Percentiles rank a stretch among this genome's conserved stretches.
These are phyloP conservation scores for Yponomeuta evonymella DNA, from an alignment of 2,888 invertebrate genomes.

Conservation along the genomic window DNA sequence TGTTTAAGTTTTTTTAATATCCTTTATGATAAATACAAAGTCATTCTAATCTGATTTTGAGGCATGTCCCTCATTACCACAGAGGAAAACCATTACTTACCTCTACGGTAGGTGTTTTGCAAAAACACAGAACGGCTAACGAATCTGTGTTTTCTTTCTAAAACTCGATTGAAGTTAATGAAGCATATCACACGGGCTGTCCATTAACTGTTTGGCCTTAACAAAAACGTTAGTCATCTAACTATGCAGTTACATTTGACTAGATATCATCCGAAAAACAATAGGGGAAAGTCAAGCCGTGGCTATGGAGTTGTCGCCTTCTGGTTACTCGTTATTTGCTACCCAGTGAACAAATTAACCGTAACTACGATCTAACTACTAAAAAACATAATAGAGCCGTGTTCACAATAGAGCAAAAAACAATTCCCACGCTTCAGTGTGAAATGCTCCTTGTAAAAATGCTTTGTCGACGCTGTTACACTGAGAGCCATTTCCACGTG, in stretches of 20 bases:
- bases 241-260: not conserved
- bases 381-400: constrained; percentile 4
- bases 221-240: not conserved
- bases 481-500: constrained; percentile 3
- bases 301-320: not conserved
- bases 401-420: constrained; percentile 11
- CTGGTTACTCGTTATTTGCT: not conserved
- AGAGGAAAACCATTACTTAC: too few species aligned
- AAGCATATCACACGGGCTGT: too few species aligned
- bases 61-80: too few species aligned
- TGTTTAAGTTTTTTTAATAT: too few species aligned
- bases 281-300: not conserved
- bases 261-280: constrained; percentile 1
- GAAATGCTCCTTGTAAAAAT: constrained; percentile 3
- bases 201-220: too few species aligned
- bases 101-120: too few species aligned
- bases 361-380: not conserved
- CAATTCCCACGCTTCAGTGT: constrained; percentile 10
- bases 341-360: constrained; percentile 6
- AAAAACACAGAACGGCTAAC: too few species aligned
- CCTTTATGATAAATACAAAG: too few species aligned
- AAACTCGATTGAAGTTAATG: too few species aligned
- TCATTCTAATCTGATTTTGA: too few species aligned
- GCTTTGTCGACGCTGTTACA: constrained; percentile 7
- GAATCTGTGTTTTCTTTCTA: too few species aligned